A percentile compares a stretch with the other conserved stretches of the same genome.
Conservation (phyloP, 2,113 vertebrate genomes). For the Pteruthius melanotis region DNA sequence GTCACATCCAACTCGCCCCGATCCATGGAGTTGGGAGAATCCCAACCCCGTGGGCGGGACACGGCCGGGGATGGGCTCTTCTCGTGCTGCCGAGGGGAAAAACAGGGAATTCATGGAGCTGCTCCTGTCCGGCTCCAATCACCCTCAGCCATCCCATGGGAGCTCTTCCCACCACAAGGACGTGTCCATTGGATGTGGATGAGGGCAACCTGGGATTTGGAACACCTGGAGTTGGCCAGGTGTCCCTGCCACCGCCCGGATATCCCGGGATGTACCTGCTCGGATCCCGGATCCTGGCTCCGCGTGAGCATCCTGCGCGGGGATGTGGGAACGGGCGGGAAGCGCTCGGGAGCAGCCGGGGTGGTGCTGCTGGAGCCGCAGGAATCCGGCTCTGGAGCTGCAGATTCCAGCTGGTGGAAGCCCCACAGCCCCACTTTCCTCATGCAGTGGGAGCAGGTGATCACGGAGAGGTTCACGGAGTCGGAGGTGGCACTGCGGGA, state of each 20-base stretch:
- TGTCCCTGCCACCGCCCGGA: background rate
- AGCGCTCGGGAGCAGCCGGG: constrained; percentile 36
- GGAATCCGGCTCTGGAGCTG: constrained; percentile 60
- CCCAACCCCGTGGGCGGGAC: constrained; percentile 78
- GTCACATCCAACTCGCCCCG: constrained; percentile 63
- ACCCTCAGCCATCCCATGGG: background rate
- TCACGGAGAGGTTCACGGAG: constrained; percentile 77
- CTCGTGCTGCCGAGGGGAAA: constrained; percentile 64
- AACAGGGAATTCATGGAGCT: background rate
- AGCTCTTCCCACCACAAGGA: background rate
- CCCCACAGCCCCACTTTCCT: constrained; percentile 91
- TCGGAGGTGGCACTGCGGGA: constrained; percentile 66
- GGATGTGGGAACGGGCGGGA: constrained; percentile 63
- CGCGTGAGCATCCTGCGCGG: constrained; percentile 87
- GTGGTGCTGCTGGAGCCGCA: background rate
- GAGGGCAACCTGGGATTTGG: background rate
- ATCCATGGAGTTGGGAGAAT: constrained; percentile 80
- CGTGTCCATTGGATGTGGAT: background rate
- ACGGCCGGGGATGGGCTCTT: constrained; percentile 64
- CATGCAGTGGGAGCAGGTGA: constrained; percentile 88
- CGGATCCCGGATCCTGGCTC: constrained; percentile 80
- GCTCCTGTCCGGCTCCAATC: accelerated
- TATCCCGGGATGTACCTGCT: constrained; percentile 72
- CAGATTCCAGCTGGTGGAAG: constrained; percentile 86
- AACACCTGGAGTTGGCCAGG: background rate